Conservation (phyloP, 2,113 vertebrate species). For the Ailurus styani region DNA sequence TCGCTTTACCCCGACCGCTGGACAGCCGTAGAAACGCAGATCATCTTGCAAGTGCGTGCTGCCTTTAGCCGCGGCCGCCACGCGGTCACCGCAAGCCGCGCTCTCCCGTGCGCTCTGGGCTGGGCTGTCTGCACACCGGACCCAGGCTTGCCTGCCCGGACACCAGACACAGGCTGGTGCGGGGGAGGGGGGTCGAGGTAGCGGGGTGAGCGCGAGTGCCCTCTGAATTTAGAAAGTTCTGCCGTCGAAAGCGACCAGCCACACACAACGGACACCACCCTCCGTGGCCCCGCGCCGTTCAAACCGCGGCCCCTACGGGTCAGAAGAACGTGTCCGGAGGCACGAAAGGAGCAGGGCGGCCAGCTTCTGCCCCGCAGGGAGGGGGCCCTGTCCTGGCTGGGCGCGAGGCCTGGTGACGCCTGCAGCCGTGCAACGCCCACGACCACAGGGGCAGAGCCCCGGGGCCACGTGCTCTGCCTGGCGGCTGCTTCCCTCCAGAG, state of each 20-base stretch:
- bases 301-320: not conserved
- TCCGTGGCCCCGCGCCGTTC: fast-evolving
- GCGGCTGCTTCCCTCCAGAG: fast-evolving
- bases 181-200: too few species aligned
- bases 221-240: not conserved
- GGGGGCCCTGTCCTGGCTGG: fast-evolving
- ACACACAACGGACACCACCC: fast-evolving
- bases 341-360: fast-evolving
- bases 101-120: fast-evolving
- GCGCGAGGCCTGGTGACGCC: not conserved
- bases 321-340: fast-evolving
- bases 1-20: not conserved
- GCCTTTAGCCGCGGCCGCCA: fast-evolving
- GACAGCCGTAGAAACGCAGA: not conserved
- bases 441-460: not conserved
- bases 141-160: too few species aligned
- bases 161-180: fast-evolving
- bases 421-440: too few species aligned
- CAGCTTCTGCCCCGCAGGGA: not conserved
- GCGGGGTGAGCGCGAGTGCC: fast-evolving
- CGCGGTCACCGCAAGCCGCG: too few species aligned
- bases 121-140: not conserved
- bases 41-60: not conserved
- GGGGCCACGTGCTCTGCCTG: too few species aligned
- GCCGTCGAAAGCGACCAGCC: not conserved